Conservation (phyloP, 2,888 invertebrate species). For the Argyresthia albistria region DNA sequence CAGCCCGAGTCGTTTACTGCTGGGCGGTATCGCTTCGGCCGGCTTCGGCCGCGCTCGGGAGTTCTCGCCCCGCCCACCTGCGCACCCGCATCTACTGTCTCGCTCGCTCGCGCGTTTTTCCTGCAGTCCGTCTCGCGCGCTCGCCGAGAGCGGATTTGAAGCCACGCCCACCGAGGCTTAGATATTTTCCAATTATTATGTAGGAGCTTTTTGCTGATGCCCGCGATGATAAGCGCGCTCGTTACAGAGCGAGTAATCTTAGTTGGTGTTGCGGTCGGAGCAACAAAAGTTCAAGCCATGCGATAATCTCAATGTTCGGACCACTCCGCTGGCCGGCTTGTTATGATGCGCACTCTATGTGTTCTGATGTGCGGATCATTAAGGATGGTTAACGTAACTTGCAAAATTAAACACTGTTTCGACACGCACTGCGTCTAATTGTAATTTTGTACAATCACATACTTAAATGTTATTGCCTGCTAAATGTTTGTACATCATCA, state of each 20-base stretch:
- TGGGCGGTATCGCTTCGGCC: constrained; percentile 54
- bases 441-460: too few relatives aligned
- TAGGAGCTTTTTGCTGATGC: constrained; percentile 56
- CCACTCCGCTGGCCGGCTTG: not conserved
- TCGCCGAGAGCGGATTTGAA: constrained; percentile 4
- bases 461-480: too few relatives aligned
- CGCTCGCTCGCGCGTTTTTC: constrained; percentile 20
- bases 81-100: constrained; percentile 29
- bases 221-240: constrained; percentile 55
- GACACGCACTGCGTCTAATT: too few relatives aligned
- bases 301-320: not conserved
- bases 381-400: too few relatives aligned
- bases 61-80: constrained; percentile 43
- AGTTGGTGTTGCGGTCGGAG: constrained; percentile 8
- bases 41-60: constrained; percentile 43
- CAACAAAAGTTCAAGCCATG: constrained; percentile 12
- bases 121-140: constrained; percentile 31
- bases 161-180: constrained; percentile 2
- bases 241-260: constrained; percentile 14
- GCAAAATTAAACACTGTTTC: too few relatives aligned
- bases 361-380: not conserved
- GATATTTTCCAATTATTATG: constrained; percentile 60
- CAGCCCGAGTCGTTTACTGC: not conserved
- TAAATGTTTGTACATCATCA: too few relatives aligned
- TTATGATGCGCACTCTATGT: not conserved